These are phyloP conservation scores for Zeuzera pyrina DNA, from an alignment of 2,888 invertebrate genomes.

Conservation along the genomic window DNA sequence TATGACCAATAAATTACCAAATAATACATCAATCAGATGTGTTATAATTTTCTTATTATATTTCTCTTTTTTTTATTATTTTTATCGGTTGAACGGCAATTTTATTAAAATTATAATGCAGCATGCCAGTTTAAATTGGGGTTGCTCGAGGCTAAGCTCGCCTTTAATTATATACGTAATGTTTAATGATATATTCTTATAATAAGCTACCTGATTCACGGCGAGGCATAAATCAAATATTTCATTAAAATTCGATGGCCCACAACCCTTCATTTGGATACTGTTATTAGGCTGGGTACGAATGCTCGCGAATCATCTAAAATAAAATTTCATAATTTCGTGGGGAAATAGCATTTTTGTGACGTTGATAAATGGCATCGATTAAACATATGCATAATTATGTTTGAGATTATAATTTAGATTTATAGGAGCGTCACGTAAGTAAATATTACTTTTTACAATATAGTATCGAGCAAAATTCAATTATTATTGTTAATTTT, in stretches of 20 bases:
- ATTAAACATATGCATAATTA: slow-evolving; percentile 23
- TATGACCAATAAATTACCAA: slow-evolving; percentile 71
- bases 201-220: slow-evolving; percentile 71
- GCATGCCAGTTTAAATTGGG: slow-evolving; percentile 58
- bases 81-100: slow-evolving; percentile 58
- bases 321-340: slow-evolving; percentile 22
- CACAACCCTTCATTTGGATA: slow-evolving; percentile 61
- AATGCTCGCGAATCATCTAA: slow-evolving; percentile 47
- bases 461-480: no score
- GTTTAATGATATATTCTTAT: slow-evolving; percentile 71
- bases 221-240: slow-evolving; percentile 69
- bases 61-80: slow-evolving; percentile 46
- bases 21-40: slow-evolving; percentile 74
- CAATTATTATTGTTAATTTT: no score
- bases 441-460: no score
- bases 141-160: slow-evolving; percentile 60
- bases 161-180: slow-evolving; percentile 71
- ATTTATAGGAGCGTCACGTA: no score
- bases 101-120: slow-evolving; percentile 71
- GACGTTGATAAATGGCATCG: slow-evolving; percentile 36
- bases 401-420: no score
- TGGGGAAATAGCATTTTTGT: slow-evolving; percentile 33
- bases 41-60: slow-evolving; percentile 69
- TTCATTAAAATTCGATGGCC: slow-evolving; percentile 66
- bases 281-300: slow-evolving; percentile 47